These are phyloP conservation scores for Boleophthalmus pectinirostris DNA, from an alignment of 2,113 vertebrate species.

Conservation along the genomic window DNA sequence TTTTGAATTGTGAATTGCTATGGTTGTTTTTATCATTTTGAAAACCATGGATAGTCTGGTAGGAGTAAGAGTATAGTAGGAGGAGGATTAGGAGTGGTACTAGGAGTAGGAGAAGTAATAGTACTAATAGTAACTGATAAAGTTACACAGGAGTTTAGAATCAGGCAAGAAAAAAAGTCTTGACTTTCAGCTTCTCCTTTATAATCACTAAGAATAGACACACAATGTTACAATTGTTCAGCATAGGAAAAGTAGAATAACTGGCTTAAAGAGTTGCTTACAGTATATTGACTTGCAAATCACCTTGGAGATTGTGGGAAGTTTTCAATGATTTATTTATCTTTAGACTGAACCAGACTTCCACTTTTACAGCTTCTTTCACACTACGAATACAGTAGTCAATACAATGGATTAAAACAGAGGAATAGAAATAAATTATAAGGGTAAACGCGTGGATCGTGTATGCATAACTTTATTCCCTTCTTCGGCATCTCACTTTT, in stretches of 20 bases:
- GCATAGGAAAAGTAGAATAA: neutral
- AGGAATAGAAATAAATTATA: constrained; percentile 27
- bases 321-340: constrained; percentile 23
- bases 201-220: neutral
- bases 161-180: neutral
- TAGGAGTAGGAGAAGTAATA: too few species aligned
- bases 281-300: constrained; percentile 16
- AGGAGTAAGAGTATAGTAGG: too few species aligned
- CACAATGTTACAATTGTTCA: neutral
- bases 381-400: constrained; percentile 12
- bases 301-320: constrained; percentile 7
- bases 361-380: constrained; percentile 24
- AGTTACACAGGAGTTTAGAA: neutral
- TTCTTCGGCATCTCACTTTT: neutral
- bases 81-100: too few species aligned
- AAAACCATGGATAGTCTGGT: too few species aligned
- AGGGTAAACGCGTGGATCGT: constrained; percentile 36
- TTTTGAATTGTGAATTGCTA: too few species aligned
- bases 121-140: too few species aligned
- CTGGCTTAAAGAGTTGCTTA: constrained; percentile 6
- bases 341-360: constrained; percentile 25
- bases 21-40: too few species aligned
- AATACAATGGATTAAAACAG: constrained; percentile 17
- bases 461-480: constrained; percentile 12
- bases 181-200: neutral